Percentiles rank a stretch among this genome's conserved stretches.
These are phyloP conservation scores for Cyprinus carpio DNA, from an alignment of 2,113 vertebrate species.

Conservation along the genomic window DNA sequence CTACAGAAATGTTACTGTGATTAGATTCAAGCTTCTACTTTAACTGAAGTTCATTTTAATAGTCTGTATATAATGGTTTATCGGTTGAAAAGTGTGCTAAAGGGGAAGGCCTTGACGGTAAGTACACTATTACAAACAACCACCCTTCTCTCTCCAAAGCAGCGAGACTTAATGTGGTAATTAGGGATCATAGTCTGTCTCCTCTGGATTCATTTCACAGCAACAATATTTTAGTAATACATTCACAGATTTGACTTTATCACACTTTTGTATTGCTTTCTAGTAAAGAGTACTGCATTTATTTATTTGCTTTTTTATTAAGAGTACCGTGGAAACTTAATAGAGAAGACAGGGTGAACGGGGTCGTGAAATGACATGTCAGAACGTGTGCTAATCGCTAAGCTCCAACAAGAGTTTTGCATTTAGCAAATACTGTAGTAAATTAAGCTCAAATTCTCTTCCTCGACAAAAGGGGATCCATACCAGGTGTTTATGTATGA, in stretches of 20 bases:
- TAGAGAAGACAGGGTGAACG: not conserved
- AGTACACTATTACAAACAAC: not conserved
- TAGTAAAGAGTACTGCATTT: not conserved
- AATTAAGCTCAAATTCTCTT: constrained; percentile 16
- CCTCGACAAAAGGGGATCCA: constrained; percentile 15
- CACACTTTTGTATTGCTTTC: not conserved
- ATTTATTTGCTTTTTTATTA: not conserved
- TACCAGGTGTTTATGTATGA: constrained; percentile 14
- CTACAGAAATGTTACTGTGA: not conserved
- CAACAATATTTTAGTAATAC: constrained; percentile 1
- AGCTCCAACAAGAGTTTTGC: constrained; percentile 5
- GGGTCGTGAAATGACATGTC: not conserved
- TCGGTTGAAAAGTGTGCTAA: not conserved
- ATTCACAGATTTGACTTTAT: not conserved
- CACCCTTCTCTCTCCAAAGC: not conserved
- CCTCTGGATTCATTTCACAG: constrained; percentile 6
- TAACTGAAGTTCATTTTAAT: not conserved
- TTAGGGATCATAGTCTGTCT: constrained; percentile 5
- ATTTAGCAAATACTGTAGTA: constrained; percentile 23
- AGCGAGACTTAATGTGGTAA: constrained; percentile 10
- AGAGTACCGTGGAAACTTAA: not conserved
- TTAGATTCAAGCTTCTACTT: not conserved
- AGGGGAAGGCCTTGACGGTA: not conserved
- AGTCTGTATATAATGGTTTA: not conserved
- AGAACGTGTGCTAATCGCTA: constrained; percentile 1